phyloP scores from a whole-genome alignment of 2,797 vertebrate genomes.

The Threskiornis aethiopicus region DNA sequence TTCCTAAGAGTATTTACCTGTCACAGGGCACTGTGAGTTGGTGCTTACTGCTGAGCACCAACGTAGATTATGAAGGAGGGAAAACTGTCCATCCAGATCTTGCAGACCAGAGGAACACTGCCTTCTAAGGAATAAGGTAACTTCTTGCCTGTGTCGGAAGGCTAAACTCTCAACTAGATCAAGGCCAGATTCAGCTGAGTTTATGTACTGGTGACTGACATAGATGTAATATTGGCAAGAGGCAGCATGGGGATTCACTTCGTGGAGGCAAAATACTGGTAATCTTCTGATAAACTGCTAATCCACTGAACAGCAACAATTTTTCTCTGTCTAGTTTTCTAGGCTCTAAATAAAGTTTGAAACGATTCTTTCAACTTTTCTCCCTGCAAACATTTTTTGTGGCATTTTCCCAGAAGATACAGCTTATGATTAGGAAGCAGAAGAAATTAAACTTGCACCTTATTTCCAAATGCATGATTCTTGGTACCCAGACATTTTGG shows the following conservation, averaged over 20 bases:
- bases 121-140: background rate
- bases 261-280: background rate
- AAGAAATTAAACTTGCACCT: background rate
- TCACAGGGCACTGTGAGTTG: background rate
- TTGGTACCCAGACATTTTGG: background rate
- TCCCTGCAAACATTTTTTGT: background rate
- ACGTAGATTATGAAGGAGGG: background rate
- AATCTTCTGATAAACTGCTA: background rate
- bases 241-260: background rate
- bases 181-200: background rate
- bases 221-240: background rate
- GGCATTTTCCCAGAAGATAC: background rate
- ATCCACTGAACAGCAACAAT: background rate
- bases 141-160: background rate
- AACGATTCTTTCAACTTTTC: background rate
- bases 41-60: background rate
- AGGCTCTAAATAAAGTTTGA: background rate
- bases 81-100: background rate
- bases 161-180: background rate
- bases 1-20: background rate
- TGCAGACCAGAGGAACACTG: background rate
- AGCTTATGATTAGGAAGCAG: background rate
- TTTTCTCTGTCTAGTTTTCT: background rate
- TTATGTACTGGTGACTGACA: background rate
- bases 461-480: background rate